These are phyloP conservation scores for Forbesichthys papilliferus DNA, from an alignment of 2,113 vertebrate species.

Conservation along the genomic window DNA sequence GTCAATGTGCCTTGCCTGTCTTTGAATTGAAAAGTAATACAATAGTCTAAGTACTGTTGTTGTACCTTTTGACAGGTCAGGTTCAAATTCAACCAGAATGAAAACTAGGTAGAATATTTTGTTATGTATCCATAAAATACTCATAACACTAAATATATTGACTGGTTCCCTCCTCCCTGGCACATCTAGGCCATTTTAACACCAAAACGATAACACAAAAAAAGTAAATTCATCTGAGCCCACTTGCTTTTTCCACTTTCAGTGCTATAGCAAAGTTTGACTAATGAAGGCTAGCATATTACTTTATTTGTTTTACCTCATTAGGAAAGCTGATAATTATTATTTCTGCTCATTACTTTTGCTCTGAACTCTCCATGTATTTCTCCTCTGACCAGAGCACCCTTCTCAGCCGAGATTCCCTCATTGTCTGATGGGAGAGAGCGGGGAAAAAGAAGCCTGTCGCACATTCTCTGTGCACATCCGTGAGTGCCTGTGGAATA, in stretches of 20 bases:
- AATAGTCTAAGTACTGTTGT: conserved; percentile 56
- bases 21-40: too few relatives aligned
- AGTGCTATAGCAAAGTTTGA: conserved; percentile 42
- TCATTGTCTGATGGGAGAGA: conserved; percentile 70
- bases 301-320: not conserved
- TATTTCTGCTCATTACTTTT: conserved; percentile 3
- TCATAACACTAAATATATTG: conserved; percentile 43
- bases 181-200: conserved; percentile 49
- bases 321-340: not conserved
- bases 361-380: conserved; percentile 20
- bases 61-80: conserved; percentile 74
- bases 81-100: conserved; percentile 67
- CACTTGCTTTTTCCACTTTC: conserved; percentile 1
- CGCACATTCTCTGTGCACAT: too few relatives aligned
- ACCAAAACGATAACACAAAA: conserved; percentile 16
- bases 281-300: conserved; percentile 19
- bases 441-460: conserved; percentile 3
- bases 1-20: too few relatives aligned
- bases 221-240: not conserved
- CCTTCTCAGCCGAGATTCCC: conserved; percentile 77
- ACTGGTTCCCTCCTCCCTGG: conserved; percentile 34
- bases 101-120: conserved; percentile 71
- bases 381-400: conserved; percentile 65
- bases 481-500: not conserved
- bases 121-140: conserved; percentile 43